Evolutionary conservation across 2,113 vertebrate genomes (phyloP), one percentile per base, ranked within the genome.

Genomic region (Corynorhinus townsendii): DNA sequence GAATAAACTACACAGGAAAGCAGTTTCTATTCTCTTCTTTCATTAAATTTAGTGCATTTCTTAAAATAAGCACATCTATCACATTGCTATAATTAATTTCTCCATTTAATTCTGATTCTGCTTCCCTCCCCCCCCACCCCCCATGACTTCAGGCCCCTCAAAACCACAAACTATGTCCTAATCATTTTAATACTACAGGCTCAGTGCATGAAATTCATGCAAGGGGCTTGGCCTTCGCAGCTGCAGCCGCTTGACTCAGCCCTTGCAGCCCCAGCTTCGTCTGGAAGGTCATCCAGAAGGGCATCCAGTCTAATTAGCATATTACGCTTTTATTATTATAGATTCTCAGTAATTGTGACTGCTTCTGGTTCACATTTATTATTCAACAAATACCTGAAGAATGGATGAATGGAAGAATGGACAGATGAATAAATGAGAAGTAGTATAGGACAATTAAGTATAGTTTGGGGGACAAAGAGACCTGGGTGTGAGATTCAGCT

Each of bases 261-360:
- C 56, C 56, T 62, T 24, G 1, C 56, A 28, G 59, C 7, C 59
- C 59, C 26, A 0, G 59, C 59, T 62, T 62, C 3, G 1, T 62
- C 59, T 26, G 11, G 59, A 62, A 62, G 26, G 59, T 62, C 10
- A 26, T 62, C 59, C 26, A 12, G 59, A 62, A 62, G 26, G 26
- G 28, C 26, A 26, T 62, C 26, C 8, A 7, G 59, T 62, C 59
- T 62, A 28, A 62, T 62, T 62, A 62, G 59, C 59, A 62, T 62
- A 62, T 62, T 62, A 28, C 4, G 4, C 59, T 28, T 62, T 62
- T 62, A 22, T 62, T 28, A 62, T 77, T 62, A 62, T 62, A 62
- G 59, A 11, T 77, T 82, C 47, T 93, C 64, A 77, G 40, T 79
- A 93, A 73, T 35, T 69, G 16, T 86, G 75, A 93, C 35, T 40